These are phyloP conservation scores for Drosophila emarginata DNA, from an alignment of 2,888 invertebrate genomes.

Conservation along the genomic window DNA sequence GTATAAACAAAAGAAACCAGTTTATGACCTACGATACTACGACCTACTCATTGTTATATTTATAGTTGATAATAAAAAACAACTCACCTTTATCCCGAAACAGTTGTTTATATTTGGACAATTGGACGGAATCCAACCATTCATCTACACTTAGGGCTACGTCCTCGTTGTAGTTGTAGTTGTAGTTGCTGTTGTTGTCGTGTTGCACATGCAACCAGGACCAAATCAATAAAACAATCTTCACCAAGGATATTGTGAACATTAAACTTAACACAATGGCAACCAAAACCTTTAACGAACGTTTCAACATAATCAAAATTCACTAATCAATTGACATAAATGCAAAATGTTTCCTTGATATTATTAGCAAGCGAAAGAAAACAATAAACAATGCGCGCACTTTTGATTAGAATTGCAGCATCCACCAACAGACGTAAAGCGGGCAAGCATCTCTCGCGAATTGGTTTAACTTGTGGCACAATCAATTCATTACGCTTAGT, in stretches of 20 bases:
- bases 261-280: conserved; percentile 83
- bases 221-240: conserved; percentile 83
- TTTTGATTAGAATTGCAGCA: background rate
- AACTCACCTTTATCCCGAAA: conserved; percentile 89
- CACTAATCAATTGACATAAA: conserved; percentile 32
- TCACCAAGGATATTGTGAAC: conserved; percentile 83
- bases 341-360: background rate
- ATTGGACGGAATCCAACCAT: conserved; percentile 90
- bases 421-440: background rate
- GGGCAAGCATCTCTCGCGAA: background rate
- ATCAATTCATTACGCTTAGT: background rate
- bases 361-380: background rate
- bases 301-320: conserved; percentile 77
- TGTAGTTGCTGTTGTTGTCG: conserved; percentile 82
- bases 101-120: conserved; percentile 87
- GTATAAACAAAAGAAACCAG: conserved; percentile 11
- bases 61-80: background rate
- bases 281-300: conserved; percentile 82
- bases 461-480: background rate
- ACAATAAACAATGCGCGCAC: conserved; percentile 3
- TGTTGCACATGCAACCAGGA: conserved; percentile 60
- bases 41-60: background rate
- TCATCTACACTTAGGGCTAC: conserved; percentile 85
- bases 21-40: conserved; percentile 8
- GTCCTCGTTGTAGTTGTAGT: conserved; percentile 78